Conservation (phyloP, 2,113 vertebrate genomes). For the Cynoglossus semilaevis region DNA sequence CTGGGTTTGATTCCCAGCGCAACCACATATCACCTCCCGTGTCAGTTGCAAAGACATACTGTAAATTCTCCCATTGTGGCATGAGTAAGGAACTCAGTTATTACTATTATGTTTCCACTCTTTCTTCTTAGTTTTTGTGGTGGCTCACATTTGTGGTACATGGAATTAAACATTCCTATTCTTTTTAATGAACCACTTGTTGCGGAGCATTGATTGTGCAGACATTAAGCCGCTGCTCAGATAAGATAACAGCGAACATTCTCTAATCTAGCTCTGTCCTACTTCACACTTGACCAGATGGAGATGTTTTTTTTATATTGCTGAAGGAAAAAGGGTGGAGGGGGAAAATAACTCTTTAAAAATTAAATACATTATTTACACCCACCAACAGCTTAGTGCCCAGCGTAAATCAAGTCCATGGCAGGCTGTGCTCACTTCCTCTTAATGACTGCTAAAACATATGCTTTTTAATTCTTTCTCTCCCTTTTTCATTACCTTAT, state of each 20-base stretch:
- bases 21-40: too few relatives aligned
- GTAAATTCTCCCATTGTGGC: constrained; percentile 22
- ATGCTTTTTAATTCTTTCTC: constrained; percentile 59
- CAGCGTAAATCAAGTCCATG: constrained; percentile 70
- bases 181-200: constrained; percentile 79
- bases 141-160: constrained; percentile 55
- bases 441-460: constrained; percentile 78
- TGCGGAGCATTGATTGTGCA: constrained; percentile 69
- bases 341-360: constrained; percentile 72
- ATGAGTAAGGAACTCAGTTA: too few relatives aligned
- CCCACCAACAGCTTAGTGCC: constrained; percentile 60
- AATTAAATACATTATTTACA: constrained; percentile 79
- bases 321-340: constrained; percentile 46
- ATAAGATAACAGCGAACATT: constrained; percentile 75
- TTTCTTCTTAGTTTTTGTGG: constrained; percentile 35
- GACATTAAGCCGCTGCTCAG: constrained; percentile 72
- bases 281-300: constrained; percentile 77
- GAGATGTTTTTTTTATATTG: constrained; percentile 70
- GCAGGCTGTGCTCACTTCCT: constrained; percentile 65
- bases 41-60: too few relatives aligned
- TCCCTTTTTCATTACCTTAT: constrained; percentile 53
- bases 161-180: constrained; percentile 70
- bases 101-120: constrained; percentile 12
- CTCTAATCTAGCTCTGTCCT: constrained; percentile 75
- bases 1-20: background rate